These are phyloP conservation scores for Trachurus trachurus DNA, from an alignment of 2,797 vertebrate genomes.

Conservation along the genomic window DNA sequence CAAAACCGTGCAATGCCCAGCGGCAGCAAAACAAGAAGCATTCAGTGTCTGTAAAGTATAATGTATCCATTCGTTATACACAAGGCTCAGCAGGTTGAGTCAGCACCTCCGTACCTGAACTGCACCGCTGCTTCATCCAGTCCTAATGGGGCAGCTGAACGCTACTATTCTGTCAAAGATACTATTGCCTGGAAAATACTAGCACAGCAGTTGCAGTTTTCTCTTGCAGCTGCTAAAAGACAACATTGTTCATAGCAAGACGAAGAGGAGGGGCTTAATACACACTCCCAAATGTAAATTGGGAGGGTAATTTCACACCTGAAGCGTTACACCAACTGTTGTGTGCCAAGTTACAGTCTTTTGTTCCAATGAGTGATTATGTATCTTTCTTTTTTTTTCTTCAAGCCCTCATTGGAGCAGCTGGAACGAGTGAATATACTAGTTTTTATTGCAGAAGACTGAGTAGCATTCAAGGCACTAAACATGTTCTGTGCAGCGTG, in stretches of 20 bases:
- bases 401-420: slow-evolving; percentile 59
- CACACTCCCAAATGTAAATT: slow-evolving; percentile 64
- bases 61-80: slow-evolving; percentile 59
- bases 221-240: slow-evolving; percentile 29
- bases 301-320: slow-evolving; percentile 79
- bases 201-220: slow-evolving; percentile 14
- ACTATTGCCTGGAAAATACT: slow-evolving; percentile 24
- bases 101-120: slow-evolving; percentile 43
- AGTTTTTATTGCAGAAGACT: slow-evolving; percentile 59
- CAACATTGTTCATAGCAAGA: slow-evolving; percentile 44
- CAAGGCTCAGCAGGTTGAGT: slow-evolving; percentile 52
- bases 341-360: slow-evolving; percentile 72
- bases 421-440: slow-evolving; percentile 46
- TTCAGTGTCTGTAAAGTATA: slow-evolving; percentile 57
- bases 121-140: slow-evolving; percentile 27
- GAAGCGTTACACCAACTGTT: slow-evolving; percentile 71
- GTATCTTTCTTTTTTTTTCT: slow-evolving; percentile 51
- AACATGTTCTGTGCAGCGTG: slow-evolving; percentile 57
- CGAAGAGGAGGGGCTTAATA: slow-evolving; percentile 27
- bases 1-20: slow-evolving; percentile 53
- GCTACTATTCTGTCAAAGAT: slow-evolving; percentile 19
- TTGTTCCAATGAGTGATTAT: slow-evolving; percentile 71
- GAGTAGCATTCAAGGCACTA: slow-evolving; percentile 43
- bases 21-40: slow-evolving; percentile 60
- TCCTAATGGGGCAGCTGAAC: slow-evolving; percentile 54